phyloP scores from a whole-genome alignment of 2,797 vertebrate species.

The Pipistrellus pygmaeus region DNA sequence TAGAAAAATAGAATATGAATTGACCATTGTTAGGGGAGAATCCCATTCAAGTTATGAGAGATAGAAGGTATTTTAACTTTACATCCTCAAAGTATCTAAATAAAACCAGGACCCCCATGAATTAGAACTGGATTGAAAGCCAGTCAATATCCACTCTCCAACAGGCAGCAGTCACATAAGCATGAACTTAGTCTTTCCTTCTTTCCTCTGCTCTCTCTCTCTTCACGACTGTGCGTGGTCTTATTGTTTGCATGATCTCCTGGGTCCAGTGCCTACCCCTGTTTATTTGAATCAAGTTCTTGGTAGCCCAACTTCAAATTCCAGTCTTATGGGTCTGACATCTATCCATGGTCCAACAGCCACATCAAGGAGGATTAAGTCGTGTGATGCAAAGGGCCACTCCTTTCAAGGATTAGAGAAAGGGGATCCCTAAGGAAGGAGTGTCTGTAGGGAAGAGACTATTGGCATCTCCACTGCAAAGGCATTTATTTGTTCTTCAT shows the following conservation, averaged over 20 bases:
- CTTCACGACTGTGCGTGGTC: not conserved
- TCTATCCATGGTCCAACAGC: not conserved
- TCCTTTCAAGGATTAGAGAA: not conserved
- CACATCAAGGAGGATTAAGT: not conserved
- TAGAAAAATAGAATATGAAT: slow-evolving; percentile 10
- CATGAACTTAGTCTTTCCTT: not conserved
- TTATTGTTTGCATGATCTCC: not conserved
- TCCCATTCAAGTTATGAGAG: not conserved
- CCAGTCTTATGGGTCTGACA: not conserved
- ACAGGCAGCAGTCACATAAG: not conserved
- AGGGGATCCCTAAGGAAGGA: not conserved
- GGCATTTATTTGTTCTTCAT: not conserved
- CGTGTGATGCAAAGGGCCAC: not conserved
- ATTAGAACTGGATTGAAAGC: not conserved
- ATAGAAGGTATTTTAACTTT: not conserved
- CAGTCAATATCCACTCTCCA: not conserved
- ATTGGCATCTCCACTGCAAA: not conserved
- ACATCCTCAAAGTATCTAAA: not conserved
- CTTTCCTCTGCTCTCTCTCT: not conserved
- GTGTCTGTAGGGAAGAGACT: not conserved
- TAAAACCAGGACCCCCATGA: not conserved
- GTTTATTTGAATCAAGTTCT: not conserved
- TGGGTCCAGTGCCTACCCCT: not conserved
- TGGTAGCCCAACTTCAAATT: not conserved
- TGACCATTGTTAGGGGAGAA: not conserved